These are phyloP conservation scores for Pectinophora gossypiella DNA, from an alignment of 1,140 invertebrate genomes.

Conservation along the genomic window DNA sequence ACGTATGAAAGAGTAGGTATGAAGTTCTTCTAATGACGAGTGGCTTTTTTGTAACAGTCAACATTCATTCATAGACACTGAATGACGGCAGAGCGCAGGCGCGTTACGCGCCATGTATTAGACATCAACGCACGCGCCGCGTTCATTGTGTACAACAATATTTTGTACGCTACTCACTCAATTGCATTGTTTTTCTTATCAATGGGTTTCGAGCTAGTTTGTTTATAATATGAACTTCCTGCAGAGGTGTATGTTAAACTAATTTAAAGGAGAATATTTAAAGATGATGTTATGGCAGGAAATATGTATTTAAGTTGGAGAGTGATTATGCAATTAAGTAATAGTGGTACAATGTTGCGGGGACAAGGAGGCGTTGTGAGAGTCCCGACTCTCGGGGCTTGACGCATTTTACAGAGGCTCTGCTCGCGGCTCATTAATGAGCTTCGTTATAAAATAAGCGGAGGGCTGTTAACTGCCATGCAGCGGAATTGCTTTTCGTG, in stretches of 20 bases:
- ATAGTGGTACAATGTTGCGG: conserved; percentile 44
- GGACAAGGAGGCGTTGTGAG: conserved; percentile 1
- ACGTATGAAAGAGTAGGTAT: not conserved
- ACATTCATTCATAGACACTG: conserved; percentile 44
- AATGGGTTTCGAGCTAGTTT: too few species aligned
- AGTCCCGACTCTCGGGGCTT: not conserved
- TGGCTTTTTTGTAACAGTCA: conserved; percentile 33
- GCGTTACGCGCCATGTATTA: conserved; percentile 45
- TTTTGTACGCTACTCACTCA: too few species aligned
- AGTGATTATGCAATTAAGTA: conserved; percentile 1
- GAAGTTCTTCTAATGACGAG: not conserved
- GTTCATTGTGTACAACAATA: not conserved
- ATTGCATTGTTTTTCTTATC: too few species aligned
- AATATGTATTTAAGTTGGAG: conserved; percentile 1
- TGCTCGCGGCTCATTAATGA: conserved; percentile 42
- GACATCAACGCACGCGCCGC: conserved; percentile 47
- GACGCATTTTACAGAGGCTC: conserved; percentile 22
- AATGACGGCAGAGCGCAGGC: conserved; percentile 32
- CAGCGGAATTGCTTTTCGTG: conserved; percentile 65
- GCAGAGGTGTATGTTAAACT: too few species aligned
- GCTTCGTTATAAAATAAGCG: conserved; percentile 62
- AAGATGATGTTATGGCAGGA: not conserved
- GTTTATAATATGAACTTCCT: too few species aligned
- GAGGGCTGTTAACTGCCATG: conserved; percentile 59
- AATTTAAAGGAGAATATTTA: not conserved